A percentile compares a stretch with the other conserved stretches of the same genome.
Evolutionary conservation across 2,888 invertebrate genomes (phyloP).

Genomic region (Argyresthia goedartella): DNA sequence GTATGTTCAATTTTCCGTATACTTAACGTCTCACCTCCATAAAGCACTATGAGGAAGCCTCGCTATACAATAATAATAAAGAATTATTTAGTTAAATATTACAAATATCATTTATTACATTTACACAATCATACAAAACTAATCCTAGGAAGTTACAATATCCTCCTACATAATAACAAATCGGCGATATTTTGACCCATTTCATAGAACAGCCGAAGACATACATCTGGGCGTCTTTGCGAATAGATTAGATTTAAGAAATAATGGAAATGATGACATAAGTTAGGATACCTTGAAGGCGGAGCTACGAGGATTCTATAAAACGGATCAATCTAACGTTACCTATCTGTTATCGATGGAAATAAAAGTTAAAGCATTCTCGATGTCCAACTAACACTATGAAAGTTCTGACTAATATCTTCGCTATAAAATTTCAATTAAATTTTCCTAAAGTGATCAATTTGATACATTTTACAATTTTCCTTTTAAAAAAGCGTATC

Average conservation of each 20-base stretch:
- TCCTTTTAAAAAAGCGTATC: conserved; percentile 26
- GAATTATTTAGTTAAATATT: conserved; percentile 38
- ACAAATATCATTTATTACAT: conserved; percentile 56
- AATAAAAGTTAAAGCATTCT: conserved; percentile 42
- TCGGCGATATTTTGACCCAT: neutral
- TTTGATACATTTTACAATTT: conserved; percentile 21
- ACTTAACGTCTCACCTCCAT: conserved; percentile 60
- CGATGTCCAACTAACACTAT: conserved; percentile 42
- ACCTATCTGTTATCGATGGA: too few species aligned
- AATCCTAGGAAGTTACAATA: neutral
- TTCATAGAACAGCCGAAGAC: too few species aligned
- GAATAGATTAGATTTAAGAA: too few species aligned
- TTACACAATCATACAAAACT: conserved; percentile 58
- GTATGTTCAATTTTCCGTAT: conserved; percentile 64
- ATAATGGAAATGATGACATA: too few species aligned
- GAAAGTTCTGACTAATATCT: conserved; percentile 19
- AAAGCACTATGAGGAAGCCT: conserved; percentile 69
- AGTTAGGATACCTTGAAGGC: too few species aligned
- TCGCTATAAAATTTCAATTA: conserved; percentile 16
- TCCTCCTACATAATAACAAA: neutral
- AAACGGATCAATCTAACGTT: too few species aligned
- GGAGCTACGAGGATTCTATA: too few species aligned
- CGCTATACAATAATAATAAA: conserved; percentile 49
- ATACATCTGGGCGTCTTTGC: too few species aligned
- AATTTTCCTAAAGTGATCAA: conserved; percentile 18